phyloP scores from a whole-genome alignment of 2,888 invertebrate species.

The Apodemia duryi region DNA sequence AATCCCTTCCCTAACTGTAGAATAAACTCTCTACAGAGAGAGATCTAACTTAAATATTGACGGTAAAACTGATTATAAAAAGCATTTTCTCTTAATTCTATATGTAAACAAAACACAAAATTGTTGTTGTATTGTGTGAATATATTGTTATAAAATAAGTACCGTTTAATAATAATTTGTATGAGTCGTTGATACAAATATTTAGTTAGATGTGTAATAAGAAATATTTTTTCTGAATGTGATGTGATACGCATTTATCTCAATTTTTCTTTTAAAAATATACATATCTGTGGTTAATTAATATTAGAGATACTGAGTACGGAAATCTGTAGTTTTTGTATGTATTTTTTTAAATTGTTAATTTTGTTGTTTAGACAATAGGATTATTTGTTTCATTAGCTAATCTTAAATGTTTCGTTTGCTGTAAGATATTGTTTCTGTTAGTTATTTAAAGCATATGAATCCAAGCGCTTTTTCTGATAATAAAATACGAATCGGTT shows the following conservation, averaged over 20 bases:
- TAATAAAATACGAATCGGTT: conserved; percentile 41
- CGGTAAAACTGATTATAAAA: conserved; percentile 1
- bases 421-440: conserved; percentile 39
- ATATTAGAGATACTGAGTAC: not conserved
- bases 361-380: conserved; percentile 13
- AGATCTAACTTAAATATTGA: not conserved
- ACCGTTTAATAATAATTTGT: conserved; percentile 6
- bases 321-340: conserved; percentile 15
- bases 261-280: conserved; percentile 1
- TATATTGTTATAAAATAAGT: conserved; percentile 16
- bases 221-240: conserved; percentile 10
- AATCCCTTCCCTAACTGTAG: too few relatives aligned
- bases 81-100: conserved; percentile 1
- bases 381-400: conserved; percentile 22
- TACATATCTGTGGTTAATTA: conserved; percentile 70
- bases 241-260: conserved; percentile 9
- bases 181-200: conserved; percentile 5
- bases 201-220: conserved; percentile 15
- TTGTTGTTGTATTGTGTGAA: conserved; percentile 27
- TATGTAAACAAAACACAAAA: conserved; percentile 14
- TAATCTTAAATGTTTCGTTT: conserved; percentile 35
- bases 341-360: conserved; percentile 11
- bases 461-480: conserved; percentile 41
- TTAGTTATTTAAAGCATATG: conserved; percentile 32
- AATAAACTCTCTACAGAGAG: too few relatives aligned